Evolutionary conservation across 2,888 invertebrate species (phyloP), one percentile per base, ranked within the genome.

Genomic region (Lithophane semibrunnea): DNA sequence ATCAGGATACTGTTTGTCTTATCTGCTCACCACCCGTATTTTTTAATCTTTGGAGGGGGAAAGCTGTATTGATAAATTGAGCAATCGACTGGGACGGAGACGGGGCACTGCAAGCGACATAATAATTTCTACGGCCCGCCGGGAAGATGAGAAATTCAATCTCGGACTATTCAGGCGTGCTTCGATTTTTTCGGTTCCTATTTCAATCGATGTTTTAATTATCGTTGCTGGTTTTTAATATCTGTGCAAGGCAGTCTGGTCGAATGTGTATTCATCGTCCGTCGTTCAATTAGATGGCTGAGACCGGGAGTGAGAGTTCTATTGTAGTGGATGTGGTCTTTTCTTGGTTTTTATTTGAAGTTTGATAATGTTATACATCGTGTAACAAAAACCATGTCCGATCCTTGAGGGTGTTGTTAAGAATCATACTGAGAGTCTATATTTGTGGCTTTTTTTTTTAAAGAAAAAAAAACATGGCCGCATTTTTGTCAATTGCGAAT

Each of bases 21-120:
- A 60, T 87, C 89, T 88, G 66, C 52, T 5, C 4, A 44, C 9
- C 37, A 65, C 66, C n/a, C 16, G n/a, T 75, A 77, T 60, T 64
- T 60, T 18, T 18, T 91, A 90, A 49, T 94, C 94, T 93, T 80
- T 92, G 91, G 42, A 76, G 56, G 87, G 84, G 86, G 86, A 89
- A 82, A 83, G 91, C 92, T 91, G 92, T 95, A 95, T 95, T 95
- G 95, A 95, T 96, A 96, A 95, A 96, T 95, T 95, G 96, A 95
- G 95, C 95, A 96, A 94, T 95, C 95, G 95, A 91, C 91, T 92
- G 91, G 92, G 91, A 91, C 91, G 93, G 93, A 94, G 94, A 93
- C 89, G 92, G 90, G 90, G 90, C 89, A 86, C 94, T 95, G 96
- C 93, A 93, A 92, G 92, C 92, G 95, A 95, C 95, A 94, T 94